These are phyloP conservation scores for Halocynthia roretzi DNA, from an alignment of 23 tunicate species.

Conservation along the genomic window DNA sequence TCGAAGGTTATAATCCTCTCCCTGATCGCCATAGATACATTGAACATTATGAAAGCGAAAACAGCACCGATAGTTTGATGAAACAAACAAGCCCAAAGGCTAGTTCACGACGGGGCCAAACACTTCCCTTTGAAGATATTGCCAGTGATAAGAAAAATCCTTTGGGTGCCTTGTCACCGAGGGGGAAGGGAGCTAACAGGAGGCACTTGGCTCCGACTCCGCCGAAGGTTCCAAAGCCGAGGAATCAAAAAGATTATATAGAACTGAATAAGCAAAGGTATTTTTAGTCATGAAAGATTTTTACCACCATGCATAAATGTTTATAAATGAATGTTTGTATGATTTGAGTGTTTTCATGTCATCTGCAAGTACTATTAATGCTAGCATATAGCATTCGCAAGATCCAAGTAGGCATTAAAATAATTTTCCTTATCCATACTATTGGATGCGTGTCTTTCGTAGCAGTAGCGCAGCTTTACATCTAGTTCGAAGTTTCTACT, in stretches of 20 bases:
- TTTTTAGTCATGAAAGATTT: too few relatives aligned
- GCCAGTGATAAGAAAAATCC: constrained; percentile 13
- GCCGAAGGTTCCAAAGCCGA: constrained; percentile 37
- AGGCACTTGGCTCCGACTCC: constrained; percentile 28
- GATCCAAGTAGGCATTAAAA: too few relatives aligned
- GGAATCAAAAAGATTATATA: constrained; percentile 43
- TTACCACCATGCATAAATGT: too few relatives aligned
- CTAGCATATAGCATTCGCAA: too few relatives aligned
- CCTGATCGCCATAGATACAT: constrained; percentile 14
- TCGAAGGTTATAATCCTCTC: constrained; percentile 10
- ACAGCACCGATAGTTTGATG: not conserved
- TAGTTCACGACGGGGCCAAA: not conserved
- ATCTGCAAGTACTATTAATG: too few relatives aligned
- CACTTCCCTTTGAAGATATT: not conserved
- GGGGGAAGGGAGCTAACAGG: not conserved
- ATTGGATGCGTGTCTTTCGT: too few relatives aligned
- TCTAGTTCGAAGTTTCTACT: too few relatives aligned
- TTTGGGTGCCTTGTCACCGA: constrained; percentile 13
- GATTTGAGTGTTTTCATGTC: too few relatives aligned
- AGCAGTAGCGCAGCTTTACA: too few relatives aligned
- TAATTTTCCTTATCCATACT: too few relatives aligned
- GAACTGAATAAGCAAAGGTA: constrained; percentile 75
- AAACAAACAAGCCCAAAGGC: too few relatives aligned
- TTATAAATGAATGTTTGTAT: too few relatives aligned
- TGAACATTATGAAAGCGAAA: not conserved